Percentiles rank a stretch among this genome's conserved stretches.
Evolutionary conservation across 1,140 invertebrate genomes (phyloP).

Genomic region (Sesamia nonagrioides): DNA sequence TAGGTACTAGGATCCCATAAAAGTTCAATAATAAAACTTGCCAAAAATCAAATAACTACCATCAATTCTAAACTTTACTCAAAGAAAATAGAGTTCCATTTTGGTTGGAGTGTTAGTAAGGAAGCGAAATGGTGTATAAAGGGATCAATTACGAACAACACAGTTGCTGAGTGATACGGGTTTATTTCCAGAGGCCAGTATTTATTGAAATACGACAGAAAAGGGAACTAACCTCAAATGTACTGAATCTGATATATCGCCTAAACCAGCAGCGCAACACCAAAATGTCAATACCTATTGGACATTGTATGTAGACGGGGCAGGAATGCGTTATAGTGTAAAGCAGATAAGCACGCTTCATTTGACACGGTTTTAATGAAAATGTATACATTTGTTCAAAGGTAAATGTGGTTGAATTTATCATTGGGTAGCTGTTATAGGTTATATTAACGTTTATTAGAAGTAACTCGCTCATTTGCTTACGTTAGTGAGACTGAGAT

Average conservation of each 20-base stretch:
- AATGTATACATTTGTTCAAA: slow-evolving; percentile 24
- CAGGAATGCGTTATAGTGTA: slow-evolving; percentile 10
- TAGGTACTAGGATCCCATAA: slow-evolving; percentile 16
- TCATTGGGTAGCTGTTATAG: not conserved
- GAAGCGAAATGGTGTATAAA: slow-evolving; percentile 60
- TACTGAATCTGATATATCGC: not conserved
- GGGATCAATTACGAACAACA: slow-evolving; percentile 71
- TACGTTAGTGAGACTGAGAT: not conserved
- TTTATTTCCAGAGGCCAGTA: slow-evolving; percentile 59
- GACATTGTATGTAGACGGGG: not conserved
- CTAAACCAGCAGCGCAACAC: not conserved
- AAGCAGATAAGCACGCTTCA: slow-evolving; percentile 2
- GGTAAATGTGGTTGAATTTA: slow-evolving; percentile 5
- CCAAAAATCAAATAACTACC: not conserved
- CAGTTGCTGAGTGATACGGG: slow-evolving; percentile 67
- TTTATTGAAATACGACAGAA: not conserved
- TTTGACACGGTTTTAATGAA: not conserved
- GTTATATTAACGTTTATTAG: not conserved
- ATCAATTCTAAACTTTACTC: slow-evolving; percentile 1
- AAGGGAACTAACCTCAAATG: not conserved
- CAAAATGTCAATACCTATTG: not conserved
- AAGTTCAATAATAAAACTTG: slow-evolving; percentile 26
- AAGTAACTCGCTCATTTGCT: not conserved
- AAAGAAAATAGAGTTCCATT: slow-evolving; percentile 21
- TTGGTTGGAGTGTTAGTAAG: slow-evolving; percentile 22